Evolutionary conservation across 2,797 vertebrate species (phyloP).

Genomic region (Novumbra hubbsi): DNA sequence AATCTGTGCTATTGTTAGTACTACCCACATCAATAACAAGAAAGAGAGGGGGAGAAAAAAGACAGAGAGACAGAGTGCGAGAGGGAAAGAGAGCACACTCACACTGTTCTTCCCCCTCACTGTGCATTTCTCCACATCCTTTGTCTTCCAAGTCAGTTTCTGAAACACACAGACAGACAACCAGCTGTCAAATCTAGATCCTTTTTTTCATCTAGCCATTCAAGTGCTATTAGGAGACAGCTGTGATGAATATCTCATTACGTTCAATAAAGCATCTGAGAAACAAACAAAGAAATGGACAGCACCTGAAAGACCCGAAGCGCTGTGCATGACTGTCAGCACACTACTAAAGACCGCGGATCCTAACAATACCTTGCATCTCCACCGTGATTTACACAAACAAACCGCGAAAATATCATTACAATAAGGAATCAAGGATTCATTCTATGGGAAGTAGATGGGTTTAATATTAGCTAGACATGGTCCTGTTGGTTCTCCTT

Average conservation of each 20-base stretch:
- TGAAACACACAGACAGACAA: slow-evolving; percentile 60
- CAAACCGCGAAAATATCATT: neutral
- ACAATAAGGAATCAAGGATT: slow-evolving; percentile 21
- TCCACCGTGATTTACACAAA: neutral
- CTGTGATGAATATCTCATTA: slow-evolving; percentile 67
- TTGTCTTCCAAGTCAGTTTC: slow-evolving; percentile 83
- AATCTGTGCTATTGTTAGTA: slow-evolving; percentile 32
- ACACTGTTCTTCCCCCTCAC: slow-evolving; percentile 84
- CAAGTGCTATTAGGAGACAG: slow-evolving; percentile 54
- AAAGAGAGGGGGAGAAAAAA: slow-evolving; percentile 6
- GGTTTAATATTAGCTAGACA: neutral
- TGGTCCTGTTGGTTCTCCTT: neutral
- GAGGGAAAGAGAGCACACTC: slow-evolving; percentile 55
- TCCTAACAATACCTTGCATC: neutral
- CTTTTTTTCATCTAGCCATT: slow-evolving; percentile 47
- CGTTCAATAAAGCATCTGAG: slow-evolving; percentile 55
- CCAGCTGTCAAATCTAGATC: slow-evolving; percentile 57
- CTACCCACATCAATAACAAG: slow-evolving; percentile 8
- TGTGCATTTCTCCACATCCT: slow-evolving; percentile 82
- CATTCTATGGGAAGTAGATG: neutral
- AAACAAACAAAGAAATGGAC: slow-evolving; percentile 41
- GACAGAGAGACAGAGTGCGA: neutral
- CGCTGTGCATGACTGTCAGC: slow-evolving; percentile 22
- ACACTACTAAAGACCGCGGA: slow-evolving; percentile 20
- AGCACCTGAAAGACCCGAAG: slow-evolving; percentile 30